Conservation (phyloP, 1,140 invertebrate species). For the Phocides pigmalion region DNA sequence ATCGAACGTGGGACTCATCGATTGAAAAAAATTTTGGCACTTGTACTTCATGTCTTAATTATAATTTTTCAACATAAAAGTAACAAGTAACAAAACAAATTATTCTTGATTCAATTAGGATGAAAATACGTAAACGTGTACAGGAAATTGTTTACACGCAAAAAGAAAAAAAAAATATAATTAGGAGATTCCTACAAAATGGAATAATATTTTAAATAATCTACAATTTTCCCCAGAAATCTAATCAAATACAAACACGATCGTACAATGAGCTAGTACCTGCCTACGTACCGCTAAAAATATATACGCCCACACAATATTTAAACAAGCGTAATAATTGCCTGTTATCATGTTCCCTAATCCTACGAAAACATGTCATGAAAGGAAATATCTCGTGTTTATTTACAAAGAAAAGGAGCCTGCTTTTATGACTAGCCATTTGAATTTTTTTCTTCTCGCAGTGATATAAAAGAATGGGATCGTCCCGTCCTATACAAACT, state of each 20-base stretch:
- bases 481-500: constrained; percentile 16
- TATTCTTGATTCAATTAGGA: too few relatives aligned
- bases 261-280: not conserved
- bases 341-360: constrained; percentile 20
- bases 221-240: not conserved
- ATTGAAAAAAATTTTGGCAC: too few relatives aligned
- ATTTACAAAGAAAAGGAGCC: constrained; percentile 24
- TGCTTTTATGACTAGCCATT: constrained; percentile 24
- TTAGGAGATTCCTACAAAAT: not conserved
- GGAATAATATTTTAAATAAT: not conserved
- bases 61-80: too few relatives aligned
- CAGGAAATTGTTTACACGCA: too few relatives aligned
- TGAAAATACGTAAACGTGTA: too few relatives aligned
- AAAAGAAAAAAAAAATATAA: too few relatives aligned
- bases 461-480: constrained; percentile 12
- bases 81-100: too few relatives aligned
- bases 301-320: constrained; percentile 8
- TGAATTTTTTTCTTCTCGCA: constrained; percentile 18
- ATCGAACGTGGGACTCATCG: too few relatives aligned
- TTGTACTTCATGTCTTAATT: too few relatives aligned
- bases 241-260: not conserved
- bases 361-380: constrained; percentile 20
- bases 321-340: constrained; percentile 27
- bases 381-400: constrained; percentile 21
- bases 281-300: not conserved